A percentile compares a stretch with the other conserved stretches of the same genome.
These are phyloP conservation scores for Lindbergichthys nudifrons DNA, from an alignment of 2,797 vertebrate species.

Conservation along the genomic window DNA sequence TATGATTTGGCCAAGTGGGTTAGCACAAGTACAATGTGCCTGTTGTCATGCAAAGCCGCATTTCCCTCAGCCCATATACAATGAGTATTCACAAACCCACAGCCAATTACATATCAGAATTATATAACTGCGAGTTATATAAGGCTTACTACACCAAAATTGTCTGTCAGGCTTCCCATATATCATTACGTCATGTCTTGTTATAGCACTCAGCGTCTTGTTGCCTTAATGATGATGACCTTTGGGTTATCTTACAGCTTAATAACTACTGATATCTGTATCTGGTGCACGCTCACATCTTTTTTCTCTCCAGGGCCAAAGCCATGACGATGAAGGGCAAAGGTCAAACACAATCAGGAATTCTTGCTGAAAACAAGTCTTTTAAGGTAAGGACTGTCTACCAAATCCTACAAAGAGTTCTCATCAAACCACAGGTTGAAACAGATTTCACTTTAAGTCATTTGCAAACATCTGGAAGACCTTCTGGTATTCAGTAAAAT, in stretches of 20 bases:
- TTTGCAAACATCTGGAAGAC: slow-evolving; percentile 21
- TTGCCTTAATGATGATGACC: slow-evolving; percentile 25
- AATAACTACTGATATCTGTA: slow-evolving; percentile 19
- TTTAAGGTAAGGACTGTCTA: slow-evolving; percentile 12
- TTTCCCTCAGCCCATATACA: slow-evolving; percentile 41
- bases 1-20: slow-evolving; percentile 56
- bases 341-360: not conserved
- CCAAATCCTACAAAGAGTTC: not conserved
- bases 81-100: slow-evolving; percentile 46
- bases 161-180: slow-evolving; percentile 37
- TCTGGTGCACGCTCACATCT: not conserved
- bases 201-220: slow-evolving; percentile 35
- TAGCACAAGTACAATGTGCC: slow-evolving; percentile 53
- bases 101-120: slow-evolving; percentile 49
- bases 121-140: slow-evolving; percentile 46
- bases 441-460: not conserved
- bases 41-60: slow-evolving; percentile 64
- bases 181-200: slow-evolving; percentile 34
- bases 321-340: slow-evolving; percentile 6
- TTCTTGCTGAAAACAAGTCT: not conserved
- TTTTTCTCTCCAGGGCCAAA: slow-evolving; percentile 13
- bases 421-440: not conserved
- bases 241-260: slow-evolving; percentile 5
- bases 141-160: slow-evolving; percentile 48
- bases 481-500: not conserved